Evolutionary conservation across 1,140 invertebrate genomes (phyloP).

Genomic region (Conus betulinus): DNA sequence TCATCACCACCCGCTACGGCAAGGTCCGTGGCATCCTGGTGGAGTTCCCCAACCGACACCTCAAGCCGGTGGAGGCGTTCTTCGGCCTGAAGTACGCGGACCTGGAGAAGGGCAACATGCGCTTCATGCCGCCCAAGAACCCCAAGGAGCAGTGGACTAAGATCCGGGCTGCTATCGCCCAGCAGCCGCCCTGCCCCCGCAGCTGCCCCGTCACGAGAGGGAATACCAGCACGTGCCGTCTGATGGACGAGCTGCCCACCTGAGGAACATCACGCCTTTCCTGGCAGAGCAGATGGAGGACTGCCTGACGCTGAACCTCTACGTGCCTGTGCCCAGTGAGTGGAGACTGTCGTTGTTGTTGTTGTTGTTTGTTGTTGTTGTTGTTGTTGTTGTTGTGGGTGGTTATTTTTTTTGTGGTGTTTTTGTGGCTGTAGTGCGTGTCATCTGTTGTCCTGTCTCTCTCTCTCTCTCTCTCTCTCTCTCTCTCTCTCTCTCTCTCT

Average conservation of each 20-base stretch:
- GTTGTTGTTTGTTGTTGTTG: not conserved
- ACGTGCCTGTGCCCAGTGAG: conserved; percentile 95
- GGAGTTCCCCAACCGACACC: conserved; percentile 86
- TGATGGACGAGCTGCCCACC: conserved; percentile 88
- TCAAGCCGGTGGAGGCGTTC: conserved; percentile 94
- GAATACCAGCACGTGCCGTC: conserved; percentile 83
- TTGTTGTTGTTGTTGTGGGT: conserved; percentile 21
- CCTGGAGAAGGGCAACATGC: conserved; percentile 89
- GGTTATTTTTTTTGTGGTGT: conserved; percentile 25
- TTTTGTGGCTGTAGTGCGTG: conserved; percentile 24
- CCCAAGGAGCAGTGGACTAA: conserved; percentile 86
- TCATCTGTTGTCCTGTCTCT: conserved; percentile 31
- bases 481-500: conserved; percentile 46
- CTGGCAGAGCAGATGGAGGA: conserved; percentile 95
- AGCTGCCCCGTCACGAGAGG: conserved; percentile 78
- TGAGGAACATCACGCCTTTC: conserved; percentile 89
- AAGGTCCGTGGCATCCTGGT: conserved; percentile 91
- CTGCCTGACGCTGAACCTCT: conserved; percentile 97
- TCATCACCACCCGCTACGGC: conserved; percentile 81
- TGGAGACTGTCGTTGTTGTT: conserved; percentile 11
- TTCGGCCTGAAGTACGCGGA: conserved; percentile 96
- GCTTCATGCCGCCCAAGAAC: conserved; percentile 96
- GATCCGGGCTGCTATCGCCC: conserved; percentile 86
- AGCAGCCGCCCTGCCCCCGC: conserved; percentile 88
- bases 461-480: conserved; percentile 43